A percentile compares a stretch with the other conserved stretches of the same genome.
Evolutionary conservation across 2,113 vertebrate species (phyloP).

Genomic region (Tauraco erythrolophus): DNA sequence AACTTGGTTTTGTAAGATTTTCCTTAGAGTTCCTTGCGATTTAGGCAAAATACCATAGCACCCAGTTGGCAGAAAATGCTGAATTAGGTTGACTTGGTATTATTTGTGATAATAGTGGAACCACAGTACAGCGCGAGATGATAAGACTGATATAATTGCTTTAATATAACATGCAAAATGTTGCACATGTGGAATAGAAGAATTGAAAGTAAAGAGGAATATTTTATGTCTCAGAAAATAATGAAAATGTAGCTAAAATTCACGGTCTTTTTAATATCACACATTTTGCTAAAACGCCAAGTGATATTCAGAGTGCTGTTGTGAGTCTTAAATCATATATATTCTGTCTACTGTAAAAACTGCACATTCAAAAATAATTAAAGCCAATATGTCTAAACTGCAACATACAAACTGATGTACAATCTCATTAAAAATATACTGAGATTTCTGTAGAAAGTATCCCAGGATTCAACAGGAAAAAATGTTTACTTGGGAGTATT

Average conservation of each 20-base stretch:
- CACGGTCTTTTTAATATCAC: slow-evolving; percentile 55
- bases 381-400: slow-evolving; percentile 52
- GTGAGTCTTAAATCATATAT: slow-evolving; percentile 52
- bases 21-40: background rate
- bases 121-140: background rate
- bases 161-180: slow-evolving; percentile 45
- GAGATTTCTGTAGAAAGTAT: slow-evolving; percentile 27
- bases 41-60: background rate
- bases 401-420: slow-evolving; percentile 55
- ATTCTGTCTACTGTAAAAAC: slow-evolving; percentile 58
- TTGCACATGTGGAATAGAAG: slow-evolving; percentile 5
- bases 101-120: background rate
- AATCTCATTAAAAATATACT: slow-evolving; percentile 65
- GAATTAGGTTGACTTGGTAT: background rate
- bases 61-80: background rate
- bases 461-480: slow-evolving; percentile 11
- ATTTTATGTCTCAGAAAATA: slow-evolving; percentile 33
- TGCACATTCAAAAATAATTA: slow-evolving; percentile 69
- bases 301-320: slow-evolving; percentile 25
- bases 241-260: slow-evolving; percentile 59
- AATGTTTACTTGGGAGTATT: slow-evolving; percentile 28
- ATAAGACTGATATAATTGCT: slow-evolving; percentile 20
- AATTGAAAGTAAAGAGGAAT: slow-evolving; percentile 10
- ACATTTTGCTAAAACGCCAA: slow-evolving; percentile 63
- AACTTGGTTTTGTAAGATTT: background rate